A percentile compares a stretch with the other conserved stretches of the same genome.
Conservation (phyloP, 2,113 vertebrate genomes). For the Salminus brasiliensis region DNA sequence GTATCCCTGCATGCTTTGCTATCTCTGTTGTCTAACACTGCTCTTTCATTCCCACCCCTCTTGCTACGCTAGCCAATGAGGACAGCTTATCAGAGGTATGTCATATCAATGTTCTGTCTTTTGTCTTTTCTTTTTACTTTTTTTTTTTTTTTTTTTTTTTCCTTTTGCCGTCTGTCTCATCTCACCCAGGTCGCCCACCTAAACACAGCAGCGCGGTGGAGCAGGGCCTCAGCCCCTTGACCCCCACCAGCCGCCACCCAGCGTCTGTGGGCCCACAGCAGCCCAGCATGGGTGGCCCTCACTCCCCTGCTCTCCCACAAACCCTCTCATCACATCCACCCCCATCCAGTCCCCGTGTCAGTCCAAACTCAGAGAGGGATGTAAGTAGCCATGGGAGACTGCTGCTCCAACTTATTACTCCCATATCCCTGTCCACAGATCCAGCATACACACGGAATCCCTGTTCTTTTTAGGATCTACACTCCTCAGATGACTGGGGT, state of each 20-base stretch:
- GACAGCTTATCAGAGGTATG: slow-evolving; percentile 93
- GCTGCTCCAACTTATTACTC: slow-evolving; percentile 44
- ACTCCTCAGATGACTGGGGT: not conserved
- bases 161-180: slow-evolving; percentile 79
- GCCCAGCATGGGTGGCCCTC: slow-evolving; percentile 84
- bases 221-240: slow-evolving; percentile 83
- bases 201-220: slow-evolving; percentile 90
- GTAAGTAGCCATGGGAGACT: slow-evolving; percentile 82
- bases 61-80: slow-evolving; percentile 89
- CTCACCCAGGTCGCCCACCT: slow-evolving; percentile 89
- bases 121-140: slow-evolving; percentile 55
- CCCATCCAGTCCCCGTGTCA: slow-evolving; percentile 57
- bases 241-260: slow-evolving; percentile 86
- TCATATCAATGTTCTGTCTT: slow-evolving; percentile 74
- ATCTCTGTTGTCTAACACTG: slow-evolving; percentile 71
- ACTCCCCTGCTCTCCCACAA: slow-evolving; percentile 86
- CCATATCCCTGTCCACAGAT: slow-evolving; percentile 18
- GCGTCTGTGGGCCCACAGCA: slow-evolving; percentile 87
- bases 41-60: slow-evolving; percentile 79
- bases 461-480: not conserved
- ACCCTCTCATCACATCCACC: slow-evolving; percentile 83
- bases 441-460: not conserved
- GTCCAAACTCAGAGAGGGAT: slow-evolving; percentile 85
- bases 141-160: slow-evolving; percentile 63
- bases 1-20: slow-evolving; percentile 9